Percentiles rank a stretch among this genome's conserved stretches.
These are phyloP conservation scores for Boloria euphrosyne DNA, from an alignment of 2,888 invertebrate genomes.

Conservation along the genomic window DNA sequence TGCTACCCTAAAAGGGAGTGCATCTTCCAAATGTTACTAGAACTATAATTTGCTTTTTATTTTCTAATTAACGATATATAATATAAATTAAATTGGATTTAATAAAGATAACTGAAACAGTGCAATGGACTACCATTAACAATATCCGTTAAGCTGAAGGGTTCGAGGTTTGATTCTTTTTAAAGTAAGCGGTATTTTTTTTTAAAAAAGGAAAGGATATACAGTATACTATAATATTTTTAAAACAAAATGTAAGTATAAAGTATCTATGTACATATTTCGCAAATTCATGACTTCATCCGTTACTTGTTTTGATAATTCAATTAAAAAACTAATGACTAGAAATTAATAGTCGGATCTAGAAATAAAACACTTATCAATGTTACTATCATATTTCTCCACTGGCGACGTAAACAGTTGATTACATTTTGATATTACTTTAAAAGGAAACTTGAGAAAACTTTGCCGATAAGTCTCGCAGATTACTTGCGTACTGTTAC, in stretches of 20 bases:
- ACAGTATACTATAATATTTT: no score
- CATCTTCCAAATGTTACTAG: conserved; percentile 21
- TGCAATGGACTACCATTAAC: no score
- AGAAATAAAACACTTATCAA: conserved; percentile 14
- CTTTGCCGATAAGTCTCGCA: conserved; percentile 19
- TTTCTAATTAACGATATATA: conserved; percentile 14
- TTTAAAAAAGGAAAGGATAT: no score
- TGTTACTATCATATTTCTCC: conserved; percentile 19
- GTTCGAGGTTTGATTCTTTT: no score
- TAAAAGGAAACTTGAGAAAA: conserved; percentile 31
- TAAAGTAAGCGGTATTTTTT: no score
- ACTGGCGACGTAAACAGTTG: conserved; percentile 32
- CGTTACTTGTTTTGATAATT: no score
- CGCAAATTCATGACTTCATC: no score
- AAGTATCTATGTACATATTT: no score
- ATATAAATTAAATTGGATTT: conserved; percentile 13
- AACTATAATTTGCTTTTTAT: conserved; percentile 17
- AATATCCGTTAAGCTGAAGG: no score
- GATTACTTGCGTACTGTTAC: conserved; percentile 12
- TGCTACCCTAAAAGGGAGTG: conserved; percentile 20
- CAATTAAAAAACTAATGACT: neutral
- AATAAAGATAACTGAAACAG: neutral
- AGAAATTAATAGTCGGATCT: neutral
- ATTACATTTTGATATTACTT: conserved; percentile 40
- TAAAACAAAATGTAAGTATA: no score